Evolutionary conservation across 23 tunicate genomes (phyloP).

Genomic region (Pegea sp.): DNA sequence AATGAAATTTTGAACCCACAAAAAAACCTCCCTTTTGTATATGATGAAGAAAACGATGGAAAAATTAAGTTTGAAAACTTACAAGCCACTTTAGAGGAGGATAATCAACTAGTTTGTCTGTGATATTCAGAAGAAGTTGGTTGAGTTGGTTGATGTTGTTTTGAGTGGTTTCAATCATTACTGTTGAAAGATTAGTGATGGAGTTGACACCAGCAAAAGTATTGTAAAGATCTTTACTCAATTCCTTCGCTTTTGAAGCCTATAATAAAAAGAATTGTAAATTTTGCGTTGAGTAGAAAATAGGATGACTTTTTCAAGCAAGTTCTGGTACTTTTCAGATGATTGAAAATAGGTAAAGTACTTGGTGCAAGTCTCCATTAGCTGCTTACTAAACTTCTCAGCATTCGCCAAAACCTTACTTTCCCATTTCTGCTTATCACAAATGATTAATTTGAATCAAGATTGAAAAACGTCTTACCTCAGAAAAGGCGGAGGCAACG

Average conservation of each 20-base stretch:
- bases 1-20: too few species aligned
- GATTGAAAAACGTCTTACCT: slow-evolving; percentile 1
- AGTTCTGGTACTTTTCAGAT: slow-evolving; percentile 5
- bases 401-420: slow-evolving; percentile 15
- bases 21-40: too few species aligned
- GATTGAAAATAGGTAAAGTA: slow-evolving; percentile 5
- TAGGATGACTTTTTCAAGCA: slow-evolving; percentile 18
- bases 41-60: too few species aligned
- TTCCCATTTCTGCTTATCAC: slow-evolving; percentile 17
- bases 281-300: too few species aligned
- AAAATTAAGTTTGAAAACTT: too few species aligned
- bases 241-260: slow-evolving; percentile 31
- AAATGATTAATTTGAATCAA: neutral
- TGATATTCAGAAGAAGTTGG: slow-evolving; percentile 10
- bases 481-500: slow-evolving; percentile 1
- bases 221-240: slow-evolving; percentile 20
- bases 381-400: slow-evolving; percentile 6
- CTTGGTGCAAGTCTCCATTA: slow-evolving; percentile 9
- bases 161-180: slow-evolving; percentile 14
- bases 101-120: slow-evolving; percentile 8
- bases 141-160: slow-evolving; percentile 19
- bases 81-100: slow-evolving; percentile 50
- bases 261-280: slow-evolving; percentile 3
- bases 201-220: slow-evolving; percentile 21
- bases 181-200: slow-evolving; percentile 11